Evolutionary conservation across 2,797 vertebrate genomes (phyloP).

Genomic region (Acridotheres tristis): DNA sequence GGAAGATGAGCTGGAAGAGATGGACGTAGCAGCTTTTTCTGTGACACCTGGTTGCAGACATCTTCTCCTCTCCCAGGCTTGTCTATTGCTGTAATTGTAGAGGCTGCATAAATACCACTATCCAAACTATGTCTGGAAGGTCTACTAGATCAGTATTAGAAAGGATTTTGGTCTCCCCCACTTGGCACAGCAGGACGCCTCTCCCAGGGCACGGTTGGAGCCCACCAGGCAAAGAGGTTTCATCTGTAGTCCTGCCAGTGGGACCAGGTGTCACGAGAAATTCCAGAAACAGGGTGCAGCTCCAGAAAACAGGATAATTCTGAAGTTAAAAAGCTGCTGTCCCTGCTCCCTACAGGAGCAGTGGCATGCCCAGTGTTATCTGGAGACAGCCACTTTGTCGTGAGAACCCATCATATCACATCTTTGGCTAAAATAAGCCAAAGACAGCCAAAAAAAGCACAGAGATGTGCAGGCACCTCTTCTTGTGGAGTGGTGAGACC

Average conservation of each 20-base stretch:
- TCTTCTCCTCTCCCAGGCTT: neutral
- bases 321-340: neutral
- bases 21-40: neutral
- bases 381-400: neutral
- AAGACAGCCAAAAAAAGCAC: neutral
- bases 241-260: neutral
- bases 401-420: accelerated
- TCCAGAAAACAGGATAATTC: neutral
- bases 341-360: neutral
- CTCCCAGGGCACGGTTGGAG: neutral
- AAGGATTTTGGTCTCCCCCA: neutral
- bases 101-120: neutral
- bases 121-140: neutral
- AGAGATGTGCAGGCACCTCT: neutral
- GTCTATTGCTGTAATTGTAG: neutral
- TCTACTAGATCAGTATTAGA: neutral
- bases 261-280: neutral
- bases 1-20: neutral
- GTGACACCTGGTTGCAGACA: neutral
- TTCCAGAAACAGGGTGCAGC: neutral
- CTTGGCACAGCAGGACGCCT: neutral
- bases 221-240: neutral
- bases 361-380: neutral
- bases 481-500: neutral
- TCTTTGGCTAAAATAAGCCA: neutral